phyloP scores from a whole-genome alignment of 2,113 vertebrate genomes.

The Cygnus buccinator region DNA sequence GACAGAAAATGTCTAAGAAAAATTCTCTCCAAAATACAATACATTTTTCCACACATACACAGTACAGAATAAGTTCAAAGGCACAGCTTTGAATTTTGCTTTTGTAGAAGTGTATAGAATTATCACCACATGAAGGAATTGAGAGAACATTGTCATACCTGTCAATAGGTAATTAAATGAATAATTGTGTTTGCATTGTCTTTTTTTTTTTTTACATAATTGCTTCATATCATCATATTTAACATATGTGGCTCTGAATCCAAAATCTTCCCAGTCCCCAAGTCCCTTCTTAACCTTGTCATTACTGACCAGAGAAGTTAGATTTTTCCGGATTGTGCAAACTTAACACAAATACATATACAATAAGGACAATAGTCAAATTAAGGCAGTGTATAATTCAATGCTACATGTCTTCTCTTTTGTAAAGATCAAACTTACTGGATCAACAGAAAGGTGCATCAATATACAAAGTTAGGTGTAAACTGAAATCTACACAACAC shows the following conservation, averaged over 20 bases:
- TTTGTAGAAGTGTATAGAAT: constrained; percentile 75
- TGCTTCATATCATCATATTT: constrained; percentile 56
- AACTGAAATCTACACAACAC: constrained; percentile 27
- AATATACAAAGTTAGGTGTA: constrained; percentile 66
- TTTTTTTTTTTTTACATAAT: constrained; percentile 55
- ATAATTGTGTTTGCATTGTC: constrained; percentile 59
- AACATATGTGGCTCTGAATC: constrained; percentile 64
- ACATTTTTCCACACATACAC: constrained; percentile 81
- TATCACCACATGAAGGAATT: constrained; percentile 70
- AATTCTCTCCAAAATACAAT: constrained; percentile 83
- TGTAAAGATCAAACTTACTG: constrained; percentile 51
- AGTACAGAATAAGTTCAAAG: constrained; percentile 83
- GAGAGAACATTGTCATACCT: constrained; percentile 67
- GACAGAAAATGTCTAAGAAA: constrained; percentile 87
- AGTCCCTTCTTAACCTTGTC: constrained; percentile 56
- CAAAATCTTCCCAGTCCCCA: constrained; percentile 57
- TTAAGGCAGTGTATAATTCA: constrained; percentile 80
- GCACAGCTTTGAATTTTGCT: constrained; percentile 83
- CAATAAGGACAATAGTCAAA: constrained; percentile 69
- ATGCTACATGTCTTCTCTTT: constrained; percentile 63
- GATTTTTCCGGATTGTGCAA: constrained; percentile 76
- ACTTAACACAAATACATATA: constrained; percentile 74
- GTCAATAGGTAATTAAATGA: constrained; percentile 59
- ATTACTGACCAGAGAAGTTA: constrained; percentile 50
- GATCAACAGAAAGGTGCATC: constrained; percentile 65